Conservation (phyloP, 2,797 vertebrate species). For the Leuciscus waleckii region DNA sequence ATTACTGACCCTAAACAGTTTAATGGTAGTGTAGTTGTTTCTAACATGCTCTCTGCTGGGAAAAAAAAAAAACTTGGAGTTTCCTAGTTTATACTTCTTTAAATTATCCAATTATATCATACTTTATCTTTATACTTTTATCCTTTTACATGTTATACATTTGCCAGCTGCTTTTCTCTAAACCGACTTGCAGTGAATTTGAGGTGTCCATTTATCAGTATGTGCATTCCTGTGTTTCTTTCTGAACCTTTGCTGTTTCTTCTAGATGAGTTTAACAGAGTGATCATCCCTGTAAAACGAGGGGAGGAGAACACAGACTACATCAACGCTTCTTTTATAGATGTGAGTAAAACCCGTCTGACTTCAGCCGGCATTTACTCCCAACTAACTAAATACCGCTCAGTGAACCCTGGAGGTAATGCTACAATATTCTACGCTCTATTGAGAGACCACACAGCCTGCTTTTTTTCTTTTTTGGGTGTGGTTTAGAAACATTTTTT, state of each 20-base stretch:
- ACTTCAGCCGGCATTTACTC: slow-evolving; percentile 3
- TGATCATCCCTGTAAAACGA: slow-evolving; percentile 98
- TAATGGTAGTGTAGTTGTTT: neutral
- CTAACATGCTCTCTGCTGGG: neutral
- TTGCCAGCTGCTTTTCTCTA: neutral
- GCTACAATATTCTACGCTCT: neutral
- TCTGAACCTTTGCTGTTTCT: slow-evolving; percentile 8
- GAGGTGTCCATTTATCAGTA: neutral
- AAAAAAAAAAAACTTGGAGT: too few relatives aligned
- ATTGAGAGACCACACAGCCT: slow-evolving; percentile 13
- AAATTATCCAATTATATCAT: too few relatives aligned
- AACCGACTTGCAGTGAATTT: neutral
- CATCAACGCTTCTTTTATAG: slow-evolving; percentile 96
- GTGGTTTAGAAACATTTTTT: slow-evolving; percentile 11
- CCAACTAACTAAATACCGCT: neutral
- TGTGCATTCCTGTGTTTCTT: neutral
- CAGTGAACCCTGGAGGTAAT: neutral
- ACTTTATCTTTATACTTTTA: neutral
- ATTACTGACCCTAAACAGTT: neutral
- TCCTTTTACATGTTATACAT: neutral
- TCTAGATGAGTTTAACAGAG: slow-evolving; percentile 97
- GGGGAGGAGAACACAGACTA: slow-evolving; percentile 98
- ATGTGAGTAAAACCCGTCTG: slow-evolving; percentile 82
- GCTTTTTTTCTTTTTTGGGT: neutral
- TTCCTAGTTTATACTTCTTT: neutral